Evolutionary conservation across 2,113 vertebrate genomes (phyloP).

Genomic region (Noturus placidus): DNA sequence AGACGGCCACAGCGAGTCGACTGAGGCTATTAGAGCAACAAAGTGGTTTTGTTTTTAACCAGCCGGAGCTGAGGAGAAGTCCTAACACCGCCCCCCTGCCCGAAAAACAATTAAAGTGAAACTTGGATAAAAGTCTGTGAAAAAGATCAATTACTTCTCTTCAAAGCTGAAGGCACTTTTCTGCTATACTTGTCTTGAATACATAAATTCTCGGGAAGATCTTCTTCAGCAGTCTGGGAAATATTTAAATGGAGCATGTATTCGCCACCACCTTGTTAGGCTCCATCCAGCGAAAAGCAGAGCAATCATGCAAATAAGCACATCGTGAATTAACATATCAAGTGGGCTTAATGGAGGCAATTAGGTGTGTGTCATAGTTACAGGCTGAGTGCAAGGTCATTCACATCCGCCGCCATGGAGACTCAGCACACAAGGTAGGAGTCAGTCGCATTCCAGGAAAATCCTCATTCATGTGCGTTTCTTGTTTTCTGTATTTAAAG

Average conservation of each 20-base stretch:
- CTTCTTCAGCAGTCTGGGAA: slow-evolving; percentile 15
- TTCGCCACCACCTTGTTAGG: slow-evolving; percentile 30
- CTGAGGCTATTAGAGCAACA: slow-evolving; percentile 17
- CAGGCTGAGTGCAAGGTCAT: slow-evolving; percentile 57
- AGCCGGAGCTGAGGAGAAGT: slow-evolving; percentile 20
- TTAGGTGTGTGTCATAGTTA: slow-evolving; percentile 61
- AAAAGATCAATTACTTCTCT: slow-evolving; percentile 16
- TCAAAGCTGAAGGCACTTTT: slow-evolving; percentile 12
- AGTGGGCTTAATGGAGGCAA: slow-evolving; percentile 64
- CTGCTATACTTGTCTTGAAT: slow-evolving; percentile 14
- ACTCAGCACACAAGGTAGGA: background rate
- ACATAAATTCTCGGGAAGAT: slow-evolving; percentile 1
- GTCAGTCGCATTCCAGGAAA: background rate
- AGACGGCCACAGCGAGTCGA: slow-evolving; percentile 11
- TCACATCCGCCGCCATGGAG: slow-evolving; percentile 54
- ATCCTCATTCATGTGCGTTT: background rate
- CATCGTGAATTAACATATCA: slow-evolving; percentile 64
- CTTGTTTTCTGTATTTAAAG: background rate
- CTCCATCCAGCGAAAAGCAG: slow-evolving; percentile 35
- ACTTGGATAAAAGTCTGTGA: slow-evolving; percentile 31
- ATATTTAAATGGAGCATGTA: slow-evolving; percentile 27
- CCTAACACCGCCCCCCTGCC: background rate
- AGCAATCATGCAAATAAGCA: slow-evolving; percentile 62
- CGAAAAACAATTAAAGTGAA: slow-evolving; percentile 38
- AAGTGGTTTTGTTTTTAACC: slow-evolving; percentile 38